These are phyloP conservation scores for Botia almorhae DNA, from an alignment of 2,797 vertebrate genomes.

Conservation along the genomic window DNA sequence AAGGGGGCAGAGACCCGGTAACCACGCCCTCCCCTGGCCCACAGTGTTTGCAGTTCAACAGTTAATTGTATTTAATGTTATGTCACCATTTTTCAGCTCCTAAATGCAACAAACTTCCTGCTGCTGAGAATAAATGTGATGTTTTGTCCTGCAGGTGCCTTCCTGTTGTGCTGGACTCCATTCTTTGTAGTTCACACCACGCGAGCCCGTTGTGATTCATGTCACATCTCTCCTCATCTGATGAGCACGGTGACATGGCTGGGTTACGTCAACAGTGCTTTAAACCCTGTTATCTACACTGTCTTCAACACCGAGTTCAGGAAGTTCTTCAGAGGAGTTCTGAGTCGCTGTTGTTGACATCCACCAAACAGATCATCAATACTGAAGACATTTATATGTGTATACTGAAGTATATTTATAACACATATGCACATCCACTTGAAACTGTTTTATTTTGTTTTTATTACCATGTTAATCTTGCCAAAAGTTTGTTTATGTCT, in stretches of 20 bases:
- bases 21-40: too few relatives aligned
- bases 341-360: conserved; percentile 76
- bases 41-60: too few relatives aligned
- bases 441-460: conserved; percentile 19
- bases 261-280: conserved; percentile 94
- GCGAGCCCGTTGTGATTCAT: conserved; percentile 83
- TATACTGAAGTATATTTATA: conserved; percentile 8
- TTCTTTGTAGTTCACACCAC: conserved; percentile 94
- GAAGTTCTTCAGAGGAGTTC: conserved; percentile 87
- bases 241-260: conserved; percentile 95
- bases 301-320: conserved; percentile 92
- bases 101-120: neutral
- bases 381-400: conserved; percentile 20
- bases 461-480: conserved; percentile 41
- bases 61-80: neutral
- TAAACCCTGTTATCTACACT: conserved; percentile 95
- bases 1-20: too few relatives aligned
- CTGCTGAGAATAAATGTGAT: neutral
- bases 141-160: conserved; percentile 79
- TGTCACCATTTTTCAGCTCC: neutral
- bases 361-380: conserved; percentile 9
- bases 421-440: conserved; percentile 26
- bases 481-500: conserved; percentile 62
- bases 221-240: conserved; percentile 80
- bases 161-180: conserved; percentile 96